These are phyloP conservation scores for Takifugu flavidus DNA, from an alignment of 2,113 vertebrate species.

Conservation along the genomic window DNA sequence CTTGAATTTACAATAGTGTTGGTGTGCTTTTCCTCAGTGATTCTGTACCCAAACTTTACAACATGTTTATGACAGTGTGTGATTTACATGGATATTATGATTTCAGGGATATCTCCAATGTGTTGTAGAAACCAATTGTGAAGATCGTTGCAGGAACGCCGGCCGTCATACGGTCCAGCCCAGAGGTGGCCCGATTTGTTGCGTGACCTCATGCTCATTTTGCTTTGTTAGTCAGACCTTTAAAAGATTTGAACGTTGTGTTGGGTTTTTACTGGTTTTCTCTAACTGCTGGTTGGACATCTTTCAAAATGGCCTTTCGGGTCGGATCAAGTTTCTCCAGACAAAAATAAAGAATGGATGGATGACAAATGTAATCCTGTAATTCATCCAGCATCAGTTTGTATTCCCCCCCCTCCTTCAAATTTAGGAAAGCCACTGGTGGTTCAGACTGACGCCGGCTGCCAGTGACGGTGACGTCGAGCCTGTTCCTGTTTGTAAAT, in stretches of 20 bases:
- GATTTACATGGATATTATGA: slow-evolving; percentile 71
- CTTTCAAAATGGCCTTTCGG: slow-evolving; percentile 40
- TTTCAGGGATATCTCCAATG: slow-evolving; percentile 62
- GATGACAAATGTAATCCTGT: slow-evolving; percentile 54
- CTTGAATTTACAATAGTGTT: slow-evolving; percentile 68
- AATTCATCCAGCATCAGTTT: slow-evolving; percentile 35
- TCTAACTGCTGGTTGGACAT: slow-evolving; percentile 27
- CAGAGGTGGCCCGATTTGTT: no score
- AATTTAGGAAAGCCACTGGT: slow-evolving; percentile 58
- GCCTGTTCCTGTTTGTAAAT: slow-evolving; percentile 69
- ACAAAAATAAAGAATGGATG: slow-evolving; percentile 41
- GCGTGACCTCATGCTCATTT: no score
- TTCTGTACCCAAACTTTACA: slow-evolving; percentile 67
- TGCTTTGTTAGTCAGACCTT: no score
- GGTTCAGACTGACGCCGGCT: slow-evolving; percentile 64
- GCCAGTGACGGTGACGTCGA: slow-evolving; percentile 72
- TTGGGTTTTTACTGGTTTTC: slow-evolving; percentile 6
- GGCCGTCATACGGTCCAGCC: slow-evolving; percentile 16
- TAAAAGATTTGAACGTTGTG: neutral
- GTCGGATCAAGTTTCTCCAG: slow-evolving; percentile 56
- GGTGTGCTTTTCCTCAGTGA: slow-evolving; percentile 70
- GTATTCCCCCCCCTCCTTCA: slow-evolving; percentile 22
- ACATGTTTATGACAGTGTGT: slow-evolving; percentile 61
- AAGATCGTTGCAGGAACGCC: slow-evolving; percentile 46
- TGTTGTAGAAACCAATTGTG: slow-evolving; percentile 49